Base-by-base conservation (phyloP, 2,888 invertebrate genomes). In the Nemotelus pantherinus region DNA sequence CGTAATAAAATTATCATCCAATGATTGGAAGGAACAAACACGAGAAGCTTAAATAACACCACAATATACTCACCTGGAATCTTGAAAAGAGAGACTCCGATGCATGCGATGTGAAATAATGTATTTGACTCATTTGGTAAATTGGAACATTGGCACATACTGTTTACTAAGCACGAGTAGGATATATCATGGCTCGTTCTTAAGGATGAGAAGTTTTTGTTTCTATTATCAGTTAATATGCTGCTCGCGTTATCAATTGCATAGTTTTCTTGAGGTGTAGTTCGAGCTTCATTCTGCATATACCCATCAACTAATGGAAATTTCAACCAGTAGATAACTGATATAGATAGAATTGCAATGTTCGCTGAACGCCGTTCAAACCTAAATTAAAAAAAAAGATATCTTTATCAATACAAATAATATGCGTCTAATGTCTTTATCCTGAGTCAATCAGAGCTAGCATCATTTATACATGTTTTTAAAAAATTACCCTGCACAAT, bases 101-200 rank as follows among this genome's bases (percentile, higher is more conserved):
- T 87, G 84, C 88, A 87, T 85, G 86, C 87, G 82, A 87, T 87
- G 84, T 87, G 87, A 84, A 87, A 85, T 83, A 87, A 82, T 65
- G 86, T 86, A 80, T 85, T 83, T 81, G 88, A 87, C 83, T 87
- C 87, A 82, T 87, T 87, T 79, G 88, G 87, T 82, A 87, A 80
- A 4, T 86, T 87, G 45, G 86, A 85, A 83, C 88, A 87, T 82
- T 87, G 87, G 82, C 87, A 87, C 87, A 87, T 86, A 79, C 86
- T 86, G 81, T 87, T 87, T 78, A 87, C 82, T 55, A 87, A 86
- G 82, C 88, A 87, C 68, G 87, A 84, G 80, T 86, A 87, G 57
- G 86, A 82, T 80, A 86, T 84, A 81, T 87, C 87, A 82, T 86
- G 87, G 81, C 86, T 87, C 67, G 84, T 83, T 82, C 85, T 85